phyloP scores from a whole-genome alignment of 2,888 invertebrate genomes.

The Conomelus anceps region DNA sequence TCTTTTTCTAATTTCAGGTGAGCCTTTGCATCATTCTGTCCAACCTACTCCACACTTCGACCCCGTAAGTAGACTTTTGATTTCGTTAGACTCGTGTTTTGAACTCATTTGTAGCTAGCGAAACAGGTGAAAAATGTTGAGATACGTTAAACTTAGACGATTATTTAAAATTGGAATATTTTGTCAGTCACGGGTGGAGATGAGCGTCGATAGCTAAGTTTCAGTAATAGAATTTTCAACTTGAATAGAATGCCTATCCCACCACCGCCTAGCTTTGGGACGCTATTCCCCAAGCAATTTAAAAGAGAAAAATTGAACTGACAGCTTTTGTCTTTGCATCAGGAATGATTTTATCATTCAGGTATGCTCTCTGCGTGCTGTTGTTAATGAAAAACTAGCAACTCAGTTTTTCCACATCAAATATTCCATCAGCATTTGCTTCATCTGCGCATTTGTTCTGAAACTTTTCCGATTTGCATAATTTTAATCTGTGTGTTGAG shows the following conservation, averaged over 20 bases:
- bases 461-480: neutral
- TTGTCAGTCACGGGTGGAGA: neutral
- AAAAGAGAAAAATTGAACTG: neutral
- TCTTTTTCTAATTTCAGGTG: neutral
- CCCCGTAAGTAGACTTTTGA: neutral
- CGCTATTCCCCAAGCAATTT: neutral
- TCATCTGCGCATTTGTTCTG: neutral
- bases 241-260: neutral
- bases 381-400: neutral
- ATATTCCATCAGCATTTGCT: neutral
- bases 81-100: neutral
- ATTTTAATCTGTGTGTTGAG: neutral
- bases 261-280: neutral
- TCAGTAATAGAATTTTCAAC: neutral
- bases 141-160: neutral
- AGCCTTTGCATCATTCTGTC: neutral
- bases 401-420: neutral
- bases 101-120: neutral
- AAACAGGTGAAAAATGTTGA: neutral
- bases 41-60: neutral
- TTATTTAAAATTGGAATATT: neutral
- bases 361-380: neutral
- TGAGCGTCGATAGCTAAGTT: neutral
- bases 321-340: neutral
- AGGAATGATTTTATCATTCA: neutral